phyloP scores from a whole-genome alignment of 2,797 vertebrate species.

The Scomberomorus guttatus region DNA sequence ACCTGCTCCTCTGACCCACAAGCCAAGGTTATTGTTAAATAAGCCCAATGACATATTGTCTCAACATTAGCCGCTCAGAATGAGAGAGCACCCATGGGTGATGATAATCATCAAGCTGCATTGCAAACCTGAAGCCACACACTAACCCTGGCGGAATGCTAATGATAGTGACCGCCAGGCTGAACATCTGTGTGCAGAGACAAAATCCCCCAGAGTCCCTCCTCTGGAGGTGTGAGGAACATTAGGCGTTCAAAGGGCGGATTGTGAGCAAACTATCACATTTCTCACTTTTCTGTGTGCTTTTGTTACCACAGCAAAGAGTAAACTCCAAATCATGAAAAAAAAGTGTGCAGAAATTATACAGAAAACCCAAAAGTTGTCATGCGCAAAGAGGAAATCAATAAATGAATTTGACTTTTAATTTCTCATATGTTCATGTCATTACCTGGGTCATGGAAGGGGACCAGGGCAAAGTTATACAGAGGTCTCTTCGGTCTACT shows the following conservation, averaged over 20 bases:
- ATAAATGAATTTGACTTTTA: not conserved
- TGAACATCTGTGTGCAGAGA: constrained; percentile 84
- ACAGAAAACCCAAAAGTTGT: fast-evolving
- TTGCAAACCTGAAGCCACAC: constrained; percentile 57
- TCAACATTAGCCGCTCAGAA: constrained; percentile 47
- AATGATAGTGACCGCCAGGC: constrained; percentile 83
- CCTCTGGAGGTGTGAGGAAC: constrained; percentile 78
- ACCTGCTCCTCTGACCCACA: constrained; percentile 21
- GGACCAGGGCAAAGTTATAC: constrained; percentile 96
- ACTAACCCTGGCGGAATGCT: constrained; percentile 80
- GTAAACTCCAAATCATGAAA: constrained; percentile 10
- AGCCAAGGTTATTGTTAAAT: constrained; percentile 17
- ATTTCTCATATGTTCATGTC: too few species aligned
- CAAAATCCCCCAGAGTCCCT: constrained; percentile 61
- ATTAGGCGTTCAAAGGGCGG: constrained; percentile 65
- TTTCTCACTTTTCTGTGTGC: constrained; percentile 78
- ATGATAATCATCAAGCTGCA: constrained; percentile 72
- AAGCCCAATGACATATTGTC: constrained; percentile 32
- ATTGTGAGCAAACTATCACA: constrained; percentile 81
- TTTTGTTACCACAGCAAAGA: constrained; percentile 40
- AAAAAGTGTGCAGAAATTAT: not conserved
- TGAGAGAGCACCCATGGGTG: constrained; percentile 71
- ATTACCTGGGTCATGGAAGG: constrained; percentile 98
- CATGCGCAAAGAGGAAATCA: not conserved
- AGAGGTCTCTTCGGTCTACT: constrained; percentile 93